phyloP scores from a whole-genome alignment of 2,888 invertebrate species.

The Serrognathus titanus region DNA sequence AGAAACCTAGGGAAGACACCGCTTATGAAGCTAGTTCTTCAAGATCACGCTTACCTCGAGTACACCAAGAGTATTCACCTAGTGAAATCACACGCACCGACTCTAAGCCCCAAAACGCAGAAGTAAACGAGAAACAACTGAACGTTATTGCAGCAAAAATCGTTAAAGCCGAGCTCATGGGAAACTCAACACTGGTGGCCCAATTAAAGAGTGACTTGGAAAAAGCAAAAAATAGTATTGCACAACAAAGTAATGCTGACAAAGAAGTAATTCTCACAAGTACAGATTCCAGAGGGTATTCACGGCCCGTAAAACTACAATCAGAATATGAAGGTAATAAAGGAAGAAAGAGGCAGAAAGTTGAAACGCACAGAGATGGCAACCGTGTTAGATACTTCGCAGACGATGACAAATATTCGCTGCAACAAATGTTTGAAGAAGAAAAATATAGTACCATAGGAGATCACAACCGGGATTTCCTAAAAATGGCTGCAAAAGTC shows the following conservation, averaged over 20 bases:
- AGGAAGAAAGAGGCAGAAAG: slow-evolving; percentile 54
- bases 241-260: slow-evolving; percentile 32
- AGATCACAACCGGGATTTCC: slow-evolving; percentile 78
- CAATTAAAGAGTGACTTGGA: slow-evolving; percentile 75
- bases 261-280: slow-evolving; percentile 65
- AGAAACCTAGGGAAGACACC: slow-evolving; percentile 40
- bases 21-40: no score
- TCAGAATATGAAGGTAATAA: slow-evolving; percentile 49
- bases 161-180: slow-evolving; percentile 92
- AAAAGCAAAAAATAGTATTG: slow-evolving; percentile 55
- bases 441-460: slow-evolving; percentile 78
- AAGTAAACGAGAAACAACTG: slow-evolving; percentile 67
- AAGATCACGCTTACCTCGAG: no score
- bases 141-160: slow-evolving; percentile 88
- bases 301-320: slow-evolving; percentile 50
- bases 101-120: no score
- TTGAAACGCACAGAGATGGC: slow-evolving; percentile 69
- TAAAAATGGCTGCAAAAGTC: slow-evolving; percentile 66
- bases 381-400: slow-evolving; percentile 80
- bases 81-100: no score
- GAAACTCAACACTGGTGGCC: slow-evolving; percentile 65
- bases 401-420: slow-evolving; percentile 84
- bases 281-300: slow-evolving; percentile 65
- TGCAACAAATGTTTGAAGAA: slow-evolving; percentile 79
- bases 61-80: no score